Evolutionary conservation across 2,797 vertebrate species (phyloP), one percentile per base, ranked within the genome.

Genomic region (Pempheris klunzingeri): DNA sequence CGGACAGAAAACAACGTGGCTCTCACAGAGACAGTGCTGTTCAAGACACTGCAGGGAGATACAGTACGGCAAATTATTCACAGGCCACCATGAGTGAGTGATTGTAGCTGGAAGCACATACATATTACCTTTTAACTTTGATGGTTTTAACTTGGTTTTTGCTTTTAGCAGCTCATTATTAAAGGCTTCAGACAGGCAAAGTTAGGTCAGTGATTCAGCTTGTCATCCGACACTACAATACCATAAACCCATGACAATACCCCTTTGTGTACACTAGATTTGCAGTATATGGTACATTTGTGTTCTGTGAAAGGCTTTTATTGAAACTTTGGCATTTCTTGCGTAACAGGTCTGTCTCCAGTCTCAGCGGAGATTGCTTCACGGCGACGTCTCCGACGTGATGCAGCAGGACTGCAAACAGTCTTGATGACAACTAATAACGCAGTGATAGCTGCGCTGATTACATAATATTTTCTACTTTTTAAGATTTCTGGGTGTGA

Each of bases 41-140:
- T 53, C 61, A 20, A 58, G 60, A 47, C 43, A 32, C 44, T 13
- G 24, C 60, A 49, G 71, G 26, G 4, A 41, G 32, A 61, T 24
- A 52, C 60, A 65, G 13, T 7, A 11, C 17, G n/a, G 20, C 53
- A 34, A n/a, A 64, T 73, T 38, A 64, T 34, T 54, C 49, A 52
- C 26, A 43, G 49, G n/a, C 46, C 18, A 28, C n/a, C n/a, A 6
- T 8, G n/a, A 59, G 28, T 47, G 49, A 47, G 20, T 38, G 38
- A 60, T 20, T 20, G 18, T 18, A 59, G 30, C 61, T 30, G 47
- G 22, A 18, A 28, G 44, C 46, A 2, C 38, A n/a, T 58, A 65
- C 36, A 38, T 15, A 10, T 50, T 12, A 18, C 13, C n/a, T 10
- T 70, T 32, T 13, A 12, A 34, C 17, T 4, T 52, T 8, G 10